Conservation (phyloP, 2,113 vertebrate species). For the Okapia johnstoni region DNA sequence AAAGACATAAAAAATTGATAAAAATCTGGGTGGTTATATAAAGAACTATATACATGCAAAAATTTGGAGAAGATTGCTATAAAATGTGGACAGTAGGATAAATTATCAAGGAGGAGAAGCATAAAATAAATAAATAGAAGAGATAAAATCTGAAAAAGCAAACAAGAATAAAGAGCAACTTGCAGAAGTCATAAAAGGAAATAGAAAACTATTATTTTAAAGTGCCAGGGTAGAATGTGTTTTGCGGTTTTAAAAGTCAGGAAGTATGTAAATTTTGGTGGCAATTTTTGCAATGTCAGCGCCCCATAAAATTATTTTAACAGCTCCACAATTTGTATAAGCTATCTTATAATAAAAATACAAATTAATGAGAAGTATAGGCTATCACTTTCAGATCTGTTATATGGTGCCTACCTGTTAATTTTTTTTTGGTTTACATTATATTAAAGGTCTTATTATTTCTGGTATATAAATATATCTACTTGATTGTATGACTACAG, state of each 20-base stretch:
- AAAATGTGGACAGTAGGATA: constrained; percentile 33
- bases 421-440: background rate
- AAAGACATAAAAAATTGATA: background rate
- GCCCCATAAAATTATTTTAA: constrained; percentile 33
- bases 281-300: constrained; percentile 35
- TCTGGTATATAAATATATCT: background rate
- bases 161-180: constrained; percentile 59
- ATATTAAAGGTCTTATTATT: background rate
- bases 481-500: background rate
- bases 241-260: constrained; percentile 44
- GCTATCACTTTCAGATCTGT: background rate
- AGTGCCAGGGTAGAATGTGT: constrained; percentile 22
- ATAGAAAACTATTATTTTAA: constrained; percentile 68
- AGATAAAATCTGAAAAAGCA: constrained; percentile 63
- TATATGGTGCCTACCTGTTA: background rate
- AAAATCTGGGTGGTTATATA: background rate
- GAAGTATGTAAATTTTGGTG: constrained; percentile 53
- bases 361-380: background rate
- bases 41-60: constrained; percentile 21
- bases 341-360: constrained; percentile 11
- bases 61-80: constrained; percentile 13
- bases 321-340: background rate
- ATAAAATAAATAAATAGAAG: constrained; percentile 63
- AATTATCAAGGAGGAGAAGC: constrained; percentile 28
- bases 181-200: constrained; percentile 62